These are phyloP conservation scores for Ochropleura plecta DNA, from an alignment of 2,888 invertebrate species.

Conservation along the genomic window DNA sequence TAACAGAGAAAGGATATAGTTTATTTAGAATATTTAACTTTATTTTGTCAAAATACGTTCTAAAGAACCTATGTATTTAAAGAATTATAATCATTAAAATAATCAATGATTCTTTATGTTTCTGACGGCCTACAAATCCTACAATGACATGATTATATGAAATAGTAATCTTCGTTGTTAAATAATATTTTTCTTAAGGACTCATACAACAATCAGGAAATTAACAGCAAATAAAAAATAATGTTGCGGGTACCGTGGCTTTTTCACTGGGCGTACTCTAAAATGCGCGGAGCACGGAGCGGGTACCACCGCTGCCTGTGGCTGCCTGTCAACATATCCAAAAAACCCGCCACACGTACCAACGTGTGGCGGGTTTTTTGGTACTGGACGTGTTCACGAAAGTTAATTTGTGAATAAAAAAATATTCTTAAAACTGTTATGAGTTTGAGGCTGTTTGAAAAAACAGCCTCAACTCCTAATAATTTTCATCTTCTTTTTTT, in stretches of 20 bases:
- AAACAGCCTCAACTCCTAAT: not conserved
- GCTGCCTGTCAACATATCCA: too few relatives aligned
- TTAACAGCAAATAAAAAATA: not conserved
- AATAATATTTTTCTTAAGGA: too few relatives aligned
- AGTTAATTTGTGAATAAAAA: not conserved
- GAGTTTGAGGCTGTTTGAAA: not conserved
- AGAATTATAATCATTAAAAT: not conserved
- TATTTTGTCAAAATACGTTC: not conserved
- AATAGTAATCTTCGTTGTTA: not conserved
- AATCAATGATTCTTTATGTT: not conserved
- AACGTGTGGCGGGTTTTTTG: too few relatives aligned
- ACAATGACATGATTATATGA: not conserved
- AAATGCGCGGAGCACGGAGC: not conserved
- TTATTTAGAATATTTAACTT: not conserved
- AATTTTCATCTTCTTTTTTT: slow-evolving; percentile 7
- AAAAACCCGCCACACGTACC: not conserved
- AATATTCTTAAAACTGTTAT: not conserved
- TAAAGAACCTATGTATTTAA: not conserved
- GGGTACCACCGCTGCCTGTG: too few relatives aligned
- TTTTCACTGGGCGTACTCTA: not conserved
- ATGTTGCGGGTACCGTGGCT: not conserved
- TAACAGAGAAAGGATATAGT: not conserved
- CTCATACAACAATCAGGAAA: not conserved
- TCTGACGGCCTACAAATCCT: not conserved
- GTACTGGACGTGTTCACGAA: not conserved